Percentiles rank a stretch among this genome's conserved stretches.
Conservation (phyloP, 2,888 invertebrate genomes). For the Eudasyphora cyanicolor region DNA sequence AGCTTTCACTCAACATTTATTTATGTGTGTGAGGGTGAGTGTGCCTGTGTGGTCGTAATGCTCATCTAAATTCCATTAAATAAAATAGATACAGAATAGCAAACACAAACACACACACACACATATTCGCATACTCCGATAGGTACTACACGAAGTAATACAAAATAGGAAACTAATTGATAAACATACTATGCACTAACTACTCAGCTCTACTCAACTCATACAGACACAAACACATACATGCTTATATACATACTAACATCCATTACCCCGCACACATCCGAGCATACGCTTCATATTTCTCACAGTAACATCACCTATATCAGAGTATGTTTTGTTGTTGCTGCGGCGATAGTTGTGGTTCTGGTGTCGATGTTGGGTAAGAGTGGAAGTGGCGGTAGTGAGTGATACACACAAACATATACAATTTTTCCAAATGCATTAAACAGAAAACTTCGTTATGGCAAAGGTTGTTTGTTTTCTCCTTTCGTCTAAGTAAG, state of each 20-base stretch:
- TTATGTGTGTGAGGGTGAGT: neutral
- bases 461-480: slow-evolving; percentile 43
- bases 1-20: slow-evolving; percentile 29
- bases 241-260: neutral
- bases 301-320: neutral
- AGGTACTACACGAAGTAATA: slow-evolving; percentile 27
- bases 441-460: slow-evolving; percentile 46
- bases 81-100: neutral
- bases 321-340: neutral
- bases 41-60: neutral
- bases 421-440: slow-evolving; percentile 51
- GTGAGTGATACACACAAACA: neutral
- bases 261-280: neutral
- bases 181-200: slow-evolving; percentile 45
- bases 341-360: neutral
- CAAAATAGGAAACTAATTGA: slow-evolving; percentile 58
- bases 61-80: slow-evolving; percentile 58
- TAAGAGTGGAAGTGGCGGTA: neutral
- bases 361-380: neutral
- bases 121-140: neutral
- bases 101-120: neutral
- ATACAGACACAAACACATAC: neutral
- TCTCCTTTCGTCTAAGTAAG: neutral
- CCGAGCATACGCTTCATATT: neutral
- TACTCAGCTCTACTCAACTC: neutral